Evolutionary conservation across 2,888 invertebrate genomes (phyloP).

Genomic region (Lasioglossum vierecki): DNA sequence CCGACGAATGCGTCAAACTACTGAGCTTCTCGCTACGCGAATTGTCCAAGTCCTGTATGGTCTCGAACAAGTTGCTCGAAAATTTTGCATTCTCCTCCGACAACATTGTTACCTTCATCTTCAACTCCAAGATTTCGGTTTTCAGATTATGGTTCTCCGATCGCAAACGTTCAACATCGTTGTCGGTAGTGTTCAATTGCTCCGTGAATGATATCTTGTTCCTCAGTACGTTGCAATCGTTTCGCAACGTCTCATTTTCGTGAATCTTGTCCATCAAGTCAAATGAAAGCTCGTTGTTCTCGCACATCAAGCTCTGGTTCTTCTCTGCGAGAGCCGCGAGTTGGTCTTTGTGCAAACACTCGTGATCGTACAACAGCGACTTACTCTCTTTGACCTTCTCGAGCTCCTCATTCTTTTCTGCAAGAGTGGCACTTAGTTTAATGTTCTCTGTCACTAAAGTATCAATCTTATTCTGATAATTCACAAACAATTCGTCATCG

Average conservation of each 20-base stretch:
- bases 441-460: constrained; percentile 72
- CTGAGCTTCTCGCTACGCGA: constrained; percentile 17
- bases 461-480: constrained; percentile 70
- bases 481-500: constrained; percentile 60
- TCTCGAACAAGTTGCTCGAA: constrained; percentile 62
- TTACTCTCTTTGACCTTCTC: constrained; percentile 73
- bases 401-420: constrained; percentile 85
- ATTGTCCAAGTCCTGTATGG: constrained; percentile 48
- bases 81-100: constrained; percentile 67
- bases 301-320: constrained; percentile 65
- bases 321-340: constrained; percentile 55
- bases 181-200: constrained; percentile 9
- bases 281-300: constrained; percentile 75
- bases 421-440: constrained; percentile 86
- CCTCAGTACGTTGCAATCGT: constrained; percentile 64
- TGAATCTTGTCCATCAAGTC: constrained; percentile 76
- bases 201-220: constrained; percentile 53
- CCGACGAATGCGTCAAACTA: constrained; percentile 30
- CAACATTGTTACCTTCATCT: constrained; percentile 61
- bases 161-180: constrained; percentile 53
- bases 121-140: constrained; percentile 67
- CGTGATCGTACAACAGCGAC: constrained; percentile 70
- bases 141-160: constrained; percentile 64
- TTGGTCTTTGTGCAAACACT: constrained; percentile 73
- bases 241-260: constrained; percentile 72